Evolutionary conservation across 2,113 vertebrate species (phyloP).

Genomic region (Burhinus bistriatus): DNA sequence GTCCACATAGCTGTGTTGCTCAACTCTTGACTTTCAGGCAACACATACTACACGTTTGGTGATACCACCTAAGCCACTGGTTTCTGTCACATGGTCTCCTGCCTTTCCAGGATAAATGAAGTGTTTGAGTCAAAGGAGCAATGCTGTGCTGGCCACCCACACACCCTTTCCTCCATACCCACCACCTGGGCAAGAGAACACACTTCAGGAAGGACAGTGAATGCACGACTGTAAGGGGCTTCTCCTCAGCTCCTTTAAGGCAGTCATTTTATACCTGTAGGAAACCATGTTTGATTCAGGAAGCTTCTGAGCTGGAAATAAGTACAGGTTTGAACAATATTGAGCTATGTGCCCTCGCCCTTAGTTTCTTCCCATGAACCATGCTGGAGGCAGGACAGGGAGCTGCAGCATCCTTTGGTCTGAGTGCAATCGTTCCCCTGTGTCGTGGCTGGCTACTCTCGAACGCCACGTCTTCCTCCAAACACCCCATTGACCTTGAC

Average conservation of each 20-base stretch:
- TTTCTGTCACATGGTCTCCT: neutral
- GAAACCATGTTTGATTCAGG: neutral
- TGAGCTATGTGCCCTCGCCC: neutral
- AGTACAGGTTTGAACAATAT: neutral
- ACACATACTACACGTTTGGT: neutral
- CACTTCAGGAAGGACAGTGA: neutral
- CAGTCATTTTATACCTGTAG: neutral
- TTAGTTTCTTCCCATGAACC: neutral
- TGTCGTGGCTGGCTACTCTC: neutral
- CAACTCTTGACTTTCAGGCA: neutral
- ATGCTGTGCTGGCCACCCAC: neutral
- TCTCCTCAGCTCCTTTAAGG: neutral
- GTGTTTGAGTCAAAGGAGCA: neutral
- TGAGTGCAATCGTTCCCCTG: fast-evolving
- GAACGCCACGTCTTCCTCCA: neutral
- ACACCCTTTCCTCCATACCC: neutral
- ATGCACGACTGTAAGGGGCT: neutral
- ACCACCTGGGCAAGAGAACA: fast-evolving
- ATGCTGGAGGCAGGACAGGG: neutral
- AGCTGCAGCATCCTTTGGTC: neutral
- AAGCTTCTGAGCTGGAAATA: neutral
- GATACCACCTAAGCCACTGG: neutral
- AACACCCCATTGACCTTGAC: fast-evolving
- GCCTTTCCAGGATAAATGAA: neutral
- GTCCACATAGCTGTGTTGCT: neutral